Conservation (phyloP, 2,797 vertebrate genomes). For the Sphenopsis melanotis region DNA sequence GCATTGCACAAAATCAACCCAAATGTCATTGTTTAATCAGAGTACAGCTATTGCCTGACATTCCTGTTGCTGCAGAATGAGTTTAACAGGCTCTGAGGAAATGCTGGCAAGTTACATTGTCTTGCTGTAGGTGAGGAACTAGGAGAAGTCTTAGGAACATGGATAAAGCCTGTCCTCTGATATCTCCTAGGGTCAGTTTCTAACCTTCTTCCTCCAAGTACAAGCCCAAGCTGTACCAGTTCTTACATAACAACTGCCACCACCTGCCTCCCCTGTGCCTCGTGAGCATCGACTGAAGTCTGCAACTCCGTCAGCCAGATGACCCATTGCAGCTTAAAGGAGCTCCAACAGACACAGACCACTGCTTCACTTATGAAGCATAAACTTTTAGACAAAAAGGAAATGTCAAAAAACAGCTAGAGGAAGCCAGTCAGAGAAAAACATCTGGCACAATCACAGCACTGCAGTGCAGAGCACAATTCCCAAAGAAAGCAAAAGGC, state of each 20-base stretch:
- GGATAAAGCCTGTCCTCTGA: background rate
- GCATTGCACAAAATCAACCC: background rate
- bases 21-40: background rate
- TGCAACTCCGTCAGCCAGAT: rapidly evolving
- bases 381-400: background rate
- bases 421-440: background rate
- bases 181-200: background rate
- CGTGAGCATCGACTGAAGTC: rapidly evolving
- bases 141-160: background rate
- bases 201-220: background rate
- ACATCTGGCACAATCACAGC: background rate
- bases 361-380: background rate
- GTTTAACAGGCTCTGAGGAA: background rate
- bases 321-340: background rate
- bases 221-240: background rate
- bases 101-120: background rate
- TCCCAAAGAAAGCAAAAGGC: background rate
- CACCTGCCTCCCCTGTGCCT: background rate
- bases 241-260: background rate
- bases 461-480: background rate
- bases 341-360: background rate
- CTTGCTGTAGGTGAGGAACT: background rate
- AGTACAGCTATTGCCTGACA: background rate
- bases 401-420: background rate
- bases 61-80: background rate